Base-by-base conservation (phyloP, 2,113 vertebrate genomes). In the Tetraodon nigroviridis region DNA sequence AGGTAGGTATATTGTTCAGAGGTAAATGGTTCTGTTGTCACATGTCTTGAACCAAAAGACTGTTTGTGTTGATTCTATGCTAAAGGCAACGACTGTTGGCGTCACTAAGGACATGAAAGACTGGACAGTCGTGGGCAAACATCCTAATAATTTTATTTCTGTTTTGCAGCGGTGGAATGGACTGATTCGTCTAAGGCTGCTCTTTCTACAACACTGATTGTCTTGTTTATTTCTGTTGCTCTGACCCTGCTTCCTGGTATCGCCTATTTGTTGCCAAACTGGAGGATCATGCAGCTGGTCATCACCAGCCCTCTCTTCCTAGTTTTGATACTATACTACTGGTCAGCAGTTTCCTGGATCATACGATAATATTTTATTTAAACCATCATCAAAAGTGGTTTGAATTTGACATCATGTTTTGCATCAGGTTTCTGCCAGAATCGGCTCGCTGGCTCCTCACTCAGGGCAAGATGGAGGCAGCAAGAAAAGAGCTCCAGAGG, bases 231-330 rank as follows among this genome's bases (percentile, higher is more conserved):
- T 32, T n/a, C 91, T 1, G 0, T 88, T 0, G 93, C 93, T 2
- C 82, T 91, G 75, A 92, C 94, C 79, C 0, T 79, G 3, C 58
- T 96, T 17, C 85, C 94, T 0, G 93, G 93, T 0, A 24, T 95
- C 2, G 89, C 93, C 53, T 97, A 92, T 0, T 81, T 81, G 0
- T 60, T 97, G 51, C 89, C 14, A 0, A 83, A 92, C 82, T 97
- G 95, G 95, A 92, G 93, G 76, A 55, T 88, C 21, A 71, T 98
- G 52, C 85, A 96, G 37, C 72, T 95, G 0, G 84, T 87, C 1
- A 81, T 90, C 40, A 87, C 86, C 0, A 64, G 58, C 0, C 91
- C 92, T 1, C 41, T 91, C 11, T 16, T 73, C 0, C 20, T 80
- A 1, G 63, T n/a, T n/a, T n/a, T 93, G 24, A 73, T 82, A 48